Evolutionary conservation across 2,113 vertebrate genomes (phyloP), one percentile per base, ranked within the genome.

Genomic region (Castor canadensis): DNA sequence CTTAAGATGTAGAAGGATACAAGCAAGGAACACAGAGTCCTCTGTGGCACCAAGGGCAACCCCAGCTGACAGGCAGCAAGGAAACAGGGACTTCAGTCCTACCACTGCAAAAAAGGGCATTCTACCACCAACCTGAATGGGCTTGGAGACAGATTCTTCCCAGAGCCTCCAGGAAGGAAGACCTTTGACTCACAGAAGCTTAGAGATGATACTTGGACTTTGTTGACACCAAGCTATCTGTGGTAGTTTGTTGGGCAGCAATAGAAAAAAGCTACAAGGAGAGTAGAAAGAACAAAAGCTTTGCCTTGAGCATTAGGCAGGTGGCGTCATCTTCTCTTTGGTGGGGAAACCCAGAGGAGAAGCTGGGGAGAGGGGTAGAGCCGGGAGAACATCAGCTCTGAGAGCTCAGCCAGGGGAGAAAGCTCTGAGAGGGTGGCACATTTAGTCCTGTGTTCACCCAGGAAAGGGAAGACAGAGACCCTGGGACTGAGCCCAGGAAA

Each of bases 361-460:
- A 79, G 24, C 38, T 24, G 49, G 9, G 11, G 19, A 60, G 9
- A 58, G 32, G 12, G 3, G 11, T 8, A 24, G 49, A 49, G 47
- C 3, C 1, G 30, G 17, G 19, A 67, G 47, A 11, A 24, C 7
- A 19, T 35, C 7, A 12, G 26, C 1, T 49, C 28, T 32, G 2
- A 11, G 8, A 40, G 43, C 28, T 11, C 58, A 56, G 54, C 54
- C 16, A 1, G 17, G 40, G 69, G 45, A 75, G 66, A 52, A 87
- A 40, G 15, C 35, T 81, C 28, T 62, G 43, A 19, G 35, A 17
- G 38, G 64, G 47, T 38, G 66, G 19, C 73, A 52, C 43, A 45
- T 40, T 69, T 52, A 40, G 19, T 6, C 43, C 35, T 12, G 1
- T 32, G 32, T 49, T 40, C 64, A 62, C 52, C 9, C 10, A 1